phyloP scores from a whole-genome alignment of 2,797 vertebrate genomes.

The Coracias cyanogaster region DNA sequence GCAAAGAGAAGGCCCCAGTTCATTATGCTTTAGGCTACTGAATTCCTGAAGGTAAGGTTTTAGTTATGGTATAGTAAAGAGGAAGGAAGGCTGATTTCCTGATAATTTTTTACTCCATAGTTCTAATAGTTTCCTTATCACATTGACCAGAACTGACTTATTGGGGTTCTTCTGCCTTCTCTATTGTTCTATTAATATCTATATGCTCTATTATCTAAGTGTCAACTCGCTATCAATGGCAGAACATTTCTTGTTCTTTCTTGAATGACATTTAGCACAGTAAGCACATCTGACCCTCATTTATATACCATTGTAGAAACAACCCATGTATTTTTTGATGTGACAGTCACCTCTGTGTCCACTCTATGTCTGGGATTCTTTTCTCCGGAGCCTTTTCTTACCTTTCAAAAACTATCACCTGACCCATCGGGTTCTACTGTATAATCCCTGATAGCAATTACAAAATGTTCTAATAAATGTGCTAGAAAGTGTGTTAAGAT shows the following conservation, averaged over 20 bases:
- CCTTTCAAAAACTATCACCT: neutral
- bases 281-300: neutral
- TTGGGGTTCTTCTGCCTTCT: neutral
- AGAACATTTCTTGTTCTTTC: neutral
- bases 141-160: neutral
- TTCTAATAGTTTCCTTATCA: neutral
- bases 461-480: neutral
- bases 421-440: neutral
- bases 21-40: neutral
- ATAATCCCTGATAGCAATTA: neutral
- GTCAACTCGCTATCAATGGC: neutral
- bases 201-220: neutral
- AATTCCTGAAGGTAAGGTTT: neutral
- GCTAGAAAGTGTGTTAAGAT: neutral
- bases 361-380: neutral
- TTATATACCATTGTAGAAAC: neutral
- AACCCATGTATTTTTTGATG: accelerated
- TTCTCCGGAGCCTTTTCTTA: neutral
- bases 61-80: neutral
- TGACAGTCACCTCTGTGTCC: neutral
- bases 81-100: neutral
- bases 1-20: neutral
- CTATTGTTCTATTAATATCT: neutral
- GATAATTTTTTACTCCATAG: neutral
- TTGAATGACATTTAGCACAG: neutral